Base-by-base conservation (phyloP, 2,888 invertebrate species). In the Pycnomerus fuliginosus region DNA sequence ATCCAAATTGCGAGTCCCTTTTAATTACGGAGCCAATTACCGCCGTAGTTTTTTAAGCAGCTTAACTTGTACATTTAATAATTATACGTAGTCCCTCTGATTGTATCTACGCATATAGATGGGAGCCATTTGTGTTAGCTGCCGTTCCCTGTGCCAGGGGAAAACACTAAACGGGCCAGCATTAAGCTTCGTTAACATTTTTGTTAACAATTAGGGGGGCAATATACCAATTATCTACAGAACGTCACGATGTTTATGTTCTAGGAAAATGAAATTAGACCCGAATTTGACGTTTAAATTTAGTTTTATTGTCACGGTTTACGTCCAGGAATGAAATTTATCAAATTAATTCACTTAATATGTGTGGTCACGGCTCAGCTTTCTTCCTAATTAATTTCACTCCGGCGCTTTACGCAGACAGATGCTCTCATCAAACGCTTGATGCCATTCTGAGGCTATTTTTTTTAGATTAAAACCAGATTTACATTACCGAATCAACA, bases 1-100 rank as follows among this genome's bases (percentile, higher is more conserved):
- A 63, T 64, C 61, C 61, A 56, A 63, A 63, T 64, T 60, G 59
- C 64, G 56, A 60, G 53, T 50, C 56, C 55, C 59, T 63, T 20
- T 64, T 64, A 62, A 64, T 64, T 62, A 62, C 57, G 47, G 33
- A 56, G 50, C 62, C 62, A 64, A 64, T 64, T 64, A 64, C 57
- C 51, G 60, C 55, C 51, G 60, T 60, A 58, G 58, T 61, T 60
- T 60, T n/a, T 62, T 60, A 60, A 61, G 60, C 62, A 51, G 58
- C 61, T 61, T 58, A 59, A 59, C 55, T 62, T 62, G 61, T 61
- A 58, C 59, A 57, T 59, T 60, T 60, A 58, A 64, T 62, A 62
- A 64, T 62, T 59, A n/a, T n/a, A 62, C 56, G 55, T 52, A 56
- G 60, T 54, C 56, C n/a, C 27, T 41, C 41, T 46, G 62, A 64